A percentile compares a stretch with the other conserved stretches of the same genome.
phyloP scores from a whole-genome alignment of 64 coral and sea anemone species.

The Hydrozoanthus tunicans region DNA sequence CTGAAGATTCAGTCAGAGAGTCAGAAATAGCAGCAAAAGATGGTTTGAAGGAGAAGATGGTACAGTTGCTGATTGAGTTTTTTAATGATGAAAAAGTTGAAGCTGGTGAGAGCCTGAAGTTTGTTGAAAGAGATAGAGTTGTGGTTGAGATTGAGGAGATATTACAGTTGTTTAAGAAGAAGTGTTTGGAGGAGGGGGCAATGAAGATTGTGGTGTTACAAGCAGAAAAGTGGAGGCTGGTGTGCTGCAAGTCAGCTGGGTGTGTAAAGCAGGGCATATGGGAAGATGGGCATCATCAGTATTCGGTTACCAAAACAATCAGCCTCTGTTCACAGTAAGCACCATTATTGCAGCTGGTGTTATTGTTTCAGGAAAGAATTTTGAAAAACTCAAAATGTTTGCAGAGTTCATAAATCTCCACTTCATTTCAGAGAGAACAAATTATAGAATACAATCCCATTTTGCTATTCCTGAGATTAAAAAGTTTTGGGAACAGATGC shows the following conservation, averaged over 20 bases:
- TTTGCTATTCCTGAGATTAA: slow-evolving; percentile 45
- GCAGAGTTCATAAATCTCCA: slow-evolving; percentile 20
- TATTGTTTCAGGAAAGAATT: slow-evolving; percentile 58
- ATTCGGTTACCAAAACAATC: slow-evolving; percentile 20
- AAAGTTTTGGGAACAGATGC: slow-evolving; percentile 54
- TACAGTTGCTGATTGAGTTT: too few species aligned
- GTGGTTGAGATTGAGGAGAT: slow-evolving; percentile 48
- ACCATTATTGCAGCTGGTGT: slow-evolving; percentile 16
- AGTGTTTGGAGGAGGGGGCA: slow-evolving; percentile 27
- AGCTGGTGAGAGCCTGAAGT: too few species aligned
- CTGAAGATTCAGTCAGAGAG: too few species aligned
- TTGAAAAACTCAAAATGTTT: slow-evolving; percentile 60
- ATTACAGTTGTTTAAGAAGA: slow-evolving; percentile 53
- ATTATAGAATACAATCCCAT: slow-evolving; percentile 54
- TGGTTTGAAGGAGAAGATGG: too few species aligned
- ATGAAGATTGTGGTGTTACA: slow-evolving; percentile 24
- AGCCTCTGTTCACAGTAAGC: slow-evolving; percentile 26
- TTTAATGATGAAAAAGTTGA: too few species aligned
- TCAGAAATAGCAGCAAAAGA: too few species aligned
- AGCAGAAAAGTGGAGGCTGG: slow-evolving; percentile 49
- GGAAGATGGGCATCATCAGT: neutral
- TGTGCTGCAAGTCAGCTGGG: slow-evolving; percentile 50
- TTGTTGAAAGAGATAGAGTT: too few species aligned
- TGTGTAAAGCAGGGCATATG: slow-evolving; percentile 48
- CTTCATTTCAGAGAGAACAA: slow-evolving; percentile 55